Evolutionary conservation across 2,888 invertebrate genomes (phyloP), one percentile per base, ranked within the genome.

Genomic region (Leucophenga maculata): DNA sequence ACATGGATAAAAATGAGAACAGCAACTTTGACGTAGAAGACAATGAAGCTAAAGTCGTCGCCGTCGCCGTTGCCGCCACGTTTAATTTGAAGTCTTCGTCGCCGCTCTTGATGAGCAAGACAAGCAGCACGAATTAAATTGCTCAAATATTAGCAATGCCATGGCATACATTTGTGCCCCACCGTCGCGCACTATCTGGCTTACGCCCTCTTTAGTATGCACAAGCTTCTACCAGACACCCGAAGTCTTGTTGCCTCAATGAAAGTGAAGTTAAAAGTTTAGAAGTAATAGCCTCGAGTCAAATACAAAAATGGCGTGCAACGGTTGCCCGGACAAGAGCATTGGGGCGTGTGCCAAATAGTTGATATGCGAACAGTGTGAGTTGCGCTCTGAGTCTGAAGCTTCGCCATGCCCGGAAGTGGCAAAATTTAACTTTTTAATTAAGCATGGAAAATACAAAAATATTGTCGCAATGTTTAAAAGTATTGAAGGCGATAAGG

Each of bases 361-460:
- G 39, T 39, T 39, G 39, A 39, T 39, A 39, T 39, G 8, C 39
- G 20, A 52, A 18, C 52, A 1, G 16, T 52, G 18, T 52, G 16
- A 16, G 11, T 52, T 52, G 52, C 20, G 16, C 14, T 16, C 4
- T 52, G 16, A 9, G 9, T 26, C 18, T n/a, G n/a, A 39, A 39
- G 60, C 60, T 60, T 39, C 31, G 32, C n/a, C 16, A 60, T 60
- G 60, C 60, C 60, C 60, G 60, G 32, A 60, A 60, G 60, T 60
- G 39, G 60, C 39, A 39, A 60, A 60, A 60, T 60, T 60, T 60
- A 60, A 60, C 60, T 60, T 60, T 57, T 60, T 60, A 60, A 60
- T 60, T 60, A 60, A 60, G 60, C 60, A 60, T 39, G 18, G 16
- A 60, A 39, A 26, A 2, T 16, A 22, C 14, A 32, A 32, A 59